phyloP scores from a whole-genome alignment of 2,113 vertebrate species.

The Paraplagusia blochii region DNA sequence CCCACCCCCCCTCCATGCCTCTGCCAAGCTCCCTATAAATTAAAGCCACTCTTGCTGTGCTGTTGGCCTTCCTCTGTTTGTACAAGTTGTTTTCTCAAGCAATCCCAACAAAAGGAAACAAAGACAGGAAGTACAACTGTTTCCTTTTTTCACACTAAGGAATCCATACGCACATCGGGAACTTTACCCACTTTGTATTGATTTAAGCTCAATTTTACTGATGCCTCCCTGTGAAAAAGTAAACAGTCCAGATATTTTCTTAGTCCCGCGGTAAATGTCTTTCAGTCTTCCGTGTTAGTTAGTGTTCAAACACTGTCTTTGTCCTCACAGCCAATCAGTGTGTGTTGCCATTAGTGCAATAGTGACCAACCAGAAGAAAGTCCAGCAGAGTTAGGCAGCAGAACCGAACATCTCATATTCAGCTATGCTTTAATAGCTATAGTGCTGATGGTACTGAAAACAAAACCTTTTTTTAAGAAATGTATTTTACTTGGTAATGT shows the following conservation, averaged over 20 bases:
- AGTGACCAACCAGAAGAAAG: too few relatives aligned
- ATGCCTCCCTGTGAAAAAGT: slow-evolving; percentile 39
- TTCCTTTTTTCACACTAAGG: slow-evolving; percentile 39
- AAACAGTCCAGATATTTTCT: slow-evolving; percentile 9
- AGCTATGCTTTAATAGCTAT: too few relatives aligned
- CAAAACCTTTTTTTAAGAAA: too few relatives aligned
- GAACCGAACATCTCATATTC: too few relatives aligned
- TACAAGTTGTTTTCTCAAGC: slow-evolving; percentile 30
- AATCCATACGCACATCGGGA: slow-evolving; percentile 47
- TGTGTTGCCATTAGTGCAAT: too few relatives aligned
- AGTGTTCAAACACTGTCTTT: too few relatives aligned
- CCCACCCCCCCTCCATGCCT: neutral
- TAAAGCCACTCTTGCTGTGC: slow-evolving; percentile 9
- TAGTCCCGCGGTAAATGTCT: slow-evolving; percentile 34
- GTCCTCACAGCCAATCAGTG: too few relatives aligned
- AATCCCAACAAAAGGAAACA: slow-evolving; percentile 40
- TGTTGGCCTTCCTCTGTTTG: slow-evolving; percentile 30
- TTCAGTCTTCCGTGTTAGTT: neutral
- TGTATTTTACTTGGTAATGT: too few relatives aligned
- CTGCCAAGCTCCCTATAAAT: slow-evolving; percentile 17
- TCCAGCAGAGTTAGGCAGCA: too few relatives aligned
- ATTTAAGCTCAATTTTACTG: slow-evolving; percentile 58
- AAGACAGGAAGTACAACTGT: slow-evolving; percentile 47
- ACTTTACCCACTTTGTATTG: slow-evolving; percentile 61
- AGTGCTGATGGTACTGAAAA: too few relatives aligned